Percentiles rank a stretch among this genome's conserved stretches.
Evolutionary conservation across 2,797 vertebrate genomes (phyloP).

Genomic region (Artibeus lituratus): DNA sequence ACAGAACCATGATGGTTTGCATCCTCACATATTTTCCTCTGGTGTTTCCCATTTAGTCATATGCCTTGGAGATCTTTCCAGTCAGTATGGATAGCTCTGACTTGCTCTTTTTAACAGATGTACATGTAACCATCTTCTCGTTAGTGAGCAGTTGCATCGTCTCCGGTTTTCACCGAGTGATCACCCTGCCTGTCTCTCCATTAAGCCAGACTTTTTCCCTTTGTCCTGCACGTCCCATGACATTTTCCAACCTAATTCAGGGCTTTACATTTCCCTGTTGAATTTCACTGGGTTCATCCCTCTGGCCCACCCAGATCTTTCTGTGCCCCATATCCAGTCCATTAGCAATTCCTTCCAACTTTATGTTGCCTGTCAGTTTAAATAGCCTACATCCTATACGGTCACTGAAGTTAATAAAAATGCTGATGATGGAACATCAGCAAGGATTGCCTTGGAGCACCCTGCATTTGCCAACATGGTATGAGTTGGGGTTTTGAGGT

Average conservation of each 20-base stretch:
- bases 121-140: background rate
- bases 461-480: background rate
- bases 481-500: background rate
- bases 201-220: background rate
- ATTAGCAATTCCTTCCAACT: background rate
- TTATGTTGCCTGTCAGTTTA: background rate
- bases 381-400: background rate
- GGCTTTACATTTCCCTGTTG: background rate
- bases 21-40: background rate
- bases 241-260: background rate
- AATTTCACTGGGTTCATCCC: background rate
- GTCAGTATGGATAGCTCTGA: background rate
- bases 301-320: background rate
- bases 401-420: slow-evolving; percentile 31
- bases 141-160: background rate
- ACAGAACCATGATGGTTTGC: background rate
- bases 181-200: background rate
- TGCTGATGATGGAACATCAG: background rate
- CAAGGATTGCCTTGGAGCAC: background rate
- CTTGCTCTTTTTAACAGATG: background rate
- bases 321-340: background rate
- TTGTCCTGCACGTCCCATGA: rapidly evolving
- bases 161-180: background rate
- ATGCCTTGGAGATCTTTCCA: background rate
- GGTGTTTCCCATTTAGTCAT: background rate